Base-by-base conservation (phyloP, 2,113 vertebrate species). In the Rattus rattus region DNA sequence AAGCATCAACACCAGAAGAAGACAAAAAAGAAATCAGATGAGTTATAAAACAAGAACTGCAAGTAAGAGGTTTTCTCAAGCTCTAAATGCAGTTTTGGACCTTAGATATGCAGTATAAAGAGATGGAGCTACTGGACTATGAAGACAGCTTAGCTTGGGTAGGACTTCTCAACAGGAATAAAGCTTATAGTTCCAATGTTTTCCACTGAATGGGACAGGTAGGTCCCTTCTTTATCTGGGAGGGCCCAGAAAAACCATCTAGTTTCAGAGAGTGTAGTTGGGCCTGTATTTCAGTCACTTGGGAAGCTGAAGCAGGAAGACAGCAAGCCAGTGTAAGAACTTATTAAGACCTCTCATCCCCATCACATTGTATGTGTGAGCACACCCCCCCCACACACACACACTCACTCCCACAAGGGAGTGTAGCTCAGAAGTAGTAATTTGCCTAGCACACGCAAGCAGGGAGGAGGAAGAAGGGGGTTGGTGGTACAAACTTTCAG, bases 41-140 rank as follows among this genome's bases (percentile, higher is more conserved):
- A 3, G 26, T 43, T 87, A 97, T 90, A 87, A 56, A 98, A 75
- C 24, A 94, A 63, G 84, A 96, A 80, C 0, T 91, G 76, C 26
- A 96, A 85, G 94, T 9, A 97, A 54, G 26, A 83, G 95, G 75
- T 75, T 75, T n/a, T 84, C 63, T 65, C 22, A 56, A 43, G 73
- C 52, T 36, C 76, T 14, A 14, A 4, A 89, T n/a, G 9, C 94
- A 90, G 17, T 43, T 47, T 47, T 16, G 0, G 47, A n/a, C 90
- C 67, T 91, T 39, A 11, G n/a, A 75, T 54, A n/a, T 19, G 90
- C 36, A 96, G 30, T 70, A 26, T 54, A 22, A 47, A 93, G 20
- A 22, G 81, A 16, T 39, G 94, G 76, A 70, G 91, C 95, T 88
- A 97, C 12, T 7, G 91, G 47, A 70, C 43, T 59, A 94, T 94